phyloP scores from a whole-genome alignment of 2,113 vertebrate genomes.

The Lampris incognitus region DNA sequence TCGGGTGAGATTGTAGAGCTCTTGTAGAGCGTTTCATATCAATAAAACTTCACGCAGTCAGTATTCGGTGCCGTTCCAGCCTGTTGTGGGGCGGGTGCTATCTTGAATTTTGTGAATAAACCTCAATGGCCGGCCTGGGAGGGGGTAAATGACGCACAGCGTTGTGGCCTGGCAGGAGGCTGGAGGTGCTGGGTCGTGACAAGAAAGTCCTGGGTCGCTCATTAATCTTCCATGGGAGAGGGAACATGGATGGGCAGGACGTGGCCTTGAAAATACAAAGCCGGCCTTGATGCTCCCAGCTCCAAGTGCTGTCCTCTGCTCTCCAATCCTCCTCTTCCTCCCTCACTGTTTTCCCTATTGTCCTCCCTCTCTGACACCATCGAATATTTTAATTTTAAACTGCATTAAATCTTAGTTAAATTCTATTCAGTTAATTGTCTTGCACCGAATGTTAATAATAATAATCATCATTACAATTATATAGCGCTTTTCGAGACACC shows the following conservation, averaged over 20 bases:
- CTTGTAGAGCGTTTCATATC: not conserved
- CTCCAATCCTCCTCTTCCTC: slow-evolving; percentile 38
- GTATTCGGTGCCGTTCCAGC: slow-evolving; percentile 10
- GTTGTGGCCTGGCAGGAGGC: slow-evolving; percentile 20
- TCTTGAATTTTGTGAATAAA: slow-evolving; percentile 29
- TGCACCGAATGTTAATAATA: too few species aligned
- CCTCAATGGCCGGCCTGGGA: slow-evolving; percentile 3
- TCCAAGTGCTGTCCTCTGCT: slow-evolving; percentile 38
- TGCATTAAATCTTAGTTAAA: too few species aligned
- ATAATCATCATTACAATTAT: too few species aligned
- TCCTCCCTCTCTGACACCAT: slow-evolving; percentile 9
- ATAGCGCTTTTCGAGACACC: too few species aligned
- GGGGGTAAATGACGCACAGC: slow-evolving; percentile 50
- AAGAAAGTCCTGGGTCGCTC: slow-evolving; percentile 21
- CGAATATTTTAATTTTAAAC: too few species aligned
- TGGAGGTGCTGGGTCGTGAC: slow-evolving; percentile 37
- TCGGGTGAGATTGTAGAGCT: slow-evolving; percentile 4
- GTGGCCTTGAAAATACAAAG: not conserved
- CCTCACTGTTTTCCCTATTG: not conserved
- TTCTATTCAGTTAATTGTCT: too few species aligned
- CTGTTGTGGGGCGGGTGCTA: slow-evolving; percentile 2
- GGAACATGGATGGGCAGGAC: slow-evolving; percentile 14
- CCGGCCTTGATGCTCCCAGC: slow-evolving; percentile 26
- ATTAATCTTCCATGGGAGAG: slow-evolving; percentile 58
- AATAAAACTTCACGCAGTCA: slow-evolving; percentile 6